Percentiles rank a stretch among this genome's conserved stretches.
Conservation (phyloP, 37 sponge, comb jelly and placozoan genomes). For the Petrosia ficiformis region DNA sequence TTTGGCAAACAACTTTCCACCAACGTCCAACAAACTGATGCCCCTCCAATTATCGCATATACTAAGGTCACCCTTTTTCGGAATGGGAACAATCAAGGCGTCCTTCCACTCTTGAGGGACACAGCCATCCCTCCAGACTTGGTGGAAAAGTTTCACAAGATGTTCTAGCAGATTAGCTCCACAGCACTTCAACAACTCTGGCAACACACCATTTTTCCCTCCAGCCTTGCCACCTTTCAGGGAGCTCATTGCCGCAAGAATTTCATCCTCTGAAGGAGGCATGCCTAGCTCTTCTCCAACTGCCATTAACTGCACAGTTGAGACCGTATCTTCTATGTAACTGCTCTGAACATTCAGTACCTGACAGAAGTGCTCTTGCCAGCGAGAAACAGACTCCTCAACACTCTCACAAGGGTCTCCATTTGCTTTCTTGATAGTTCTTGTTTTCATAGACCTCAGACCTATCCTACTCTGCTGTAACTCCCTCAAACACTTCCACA, state of each 20-base stretch:
- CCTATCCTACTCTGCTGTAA: not conserved
- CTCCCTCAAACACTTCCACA: not conserved
- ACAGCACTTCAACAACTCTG: constrained; percentile 7
- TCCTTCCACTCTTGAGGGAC: constrained; percentile 11
- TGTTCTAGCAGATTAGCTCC: not conserved
- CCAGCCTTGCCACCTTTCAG: not conserved
- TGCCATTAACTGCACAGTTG: not conserved
- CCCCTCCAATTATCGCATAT: constrained; percentile 12
- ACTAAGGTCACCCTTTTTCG: not conserved
- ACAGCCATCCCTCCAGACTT: not conserved
- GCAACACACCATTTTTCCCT: constrained; percentile 14
- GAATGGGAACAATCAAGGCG: constrained; percentile 1
- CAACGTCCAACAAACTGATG: not conserved
- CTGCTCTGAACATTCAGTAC: not conserved
- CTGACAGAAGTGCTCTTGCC: not conserved
- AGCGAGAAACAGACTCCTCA: not conserved
- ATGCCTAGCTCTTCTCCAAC: not conserved
- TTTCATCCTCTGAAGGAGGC: not conserved
- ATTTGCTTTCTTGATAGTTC: not conserved
- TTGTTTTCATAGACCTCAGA: not conserved
- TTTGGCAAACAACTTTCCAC: too few relatives aligned
- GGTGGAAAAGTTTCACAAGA: not conserved
- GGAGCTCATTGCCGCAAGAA: not conserved
- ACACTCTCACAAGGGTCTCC: not conserved
- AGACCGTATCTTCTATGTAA: not conserved